A percentile compares a stretch with the other conserved stretches of the same genome.
Evolutionary conservation across 2,113 vertebrate species (phyloP).

Genomic region (Atractosteus spatula): DNA sequence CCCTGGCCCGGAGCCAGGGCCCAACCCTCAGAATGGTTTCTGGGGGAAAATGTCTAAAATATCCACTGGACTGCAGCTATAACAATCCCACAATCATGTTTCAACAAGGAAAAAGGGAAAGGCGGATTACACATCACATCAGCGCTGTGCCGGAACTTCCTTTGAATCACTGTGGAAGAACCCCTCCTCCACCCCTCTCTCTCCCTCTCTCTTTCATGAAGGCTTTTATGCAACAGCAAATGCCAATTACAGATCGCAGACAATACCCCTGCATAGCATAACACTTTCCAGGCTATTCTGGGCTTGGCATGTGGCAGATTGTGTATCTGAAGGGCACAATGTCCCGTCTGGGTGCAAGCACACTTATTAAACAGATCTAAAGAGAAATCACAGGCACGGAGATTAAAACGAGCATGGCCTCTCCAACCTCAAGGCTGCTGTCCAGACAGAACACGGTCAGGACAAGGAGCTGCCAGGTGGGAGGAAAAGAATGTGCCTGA

Average conservation of each 20-base stretch:
- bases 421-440: no score
- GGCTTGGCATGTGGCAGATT: neutral
- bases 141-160: neutral
- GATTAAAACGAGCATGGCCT: no score
- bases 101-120: slow-evolving; percentile 13
- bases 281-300: slow-evolving; percentile 21
- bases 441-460: no score
- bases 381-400: no score
- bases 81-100: slow-evolving; percentile 13
- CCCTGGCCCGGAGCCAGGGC: slow-evolving; percentile 29
- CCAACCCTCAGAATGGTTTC: slow-evolving; percentile 16
- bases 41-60: slow-evolving; percentile 17
- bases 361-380: neutral
- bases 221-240: slow-evolving; percentile 1
- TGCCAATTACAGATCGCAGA: neutral
- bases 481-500: no score
- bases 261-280: neutral
- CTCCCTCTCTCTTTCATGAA: neutral
- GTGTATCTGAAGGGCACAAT: neutral
- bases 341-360: neutral
- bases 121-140: slow-evolving; percentile 16
- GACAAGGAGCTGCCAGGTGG: no score
- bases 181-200: neutral
- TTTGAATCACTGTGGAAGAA: slow-evolving; percentile 3
- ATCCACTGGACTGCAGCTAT: slow-evolving; percentile 10